Evolutionary conservation across 2,113 vertebrate genomes (phyloP), one percentile per base, ranked within the genome.

Genomic region (Campylomormyrus numenius): DNA sequence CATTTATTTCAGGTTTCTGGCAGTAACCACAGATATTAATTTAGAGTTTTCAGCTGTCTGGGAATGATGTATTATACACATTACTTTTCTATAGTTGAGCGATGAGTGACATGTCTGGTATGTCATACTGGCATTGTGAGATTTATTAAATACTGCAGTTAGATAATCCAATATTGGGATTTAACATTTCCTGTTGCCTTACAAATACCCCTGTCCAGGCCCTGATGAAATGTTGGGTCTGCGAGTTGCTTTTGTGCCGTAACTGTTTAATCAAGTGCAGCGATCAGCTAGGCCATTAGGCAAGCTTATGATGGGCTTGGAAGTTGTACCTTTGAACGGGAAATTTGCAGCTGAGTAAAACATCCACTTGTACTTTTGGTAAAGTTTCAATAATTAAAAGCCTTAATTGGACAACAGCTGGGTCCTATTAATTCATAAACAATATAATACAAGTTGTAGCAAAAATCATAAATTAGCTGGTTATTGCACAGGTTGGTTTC

Each of bases 1-100:
- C 90, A 90, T 94, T 94, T 94, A 90, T 92, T 92, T 85, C 92
- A 77, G 90, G 89, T 92, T 94, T 90, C 90, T 92, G 92, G 58
- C 93, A 93, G 83, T 93, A 93, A 39, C 62, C 90, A 93, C 85
- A 91, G 90, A 91, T 93, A 92, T 94, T 94, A 90, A 93, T 94
- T 94, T 91, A 91, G 93, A 85, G 93, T 93, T 91, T 93, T 88
- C 88, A 92, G n/a, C 90, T 93, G 93, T 93, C 92, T 93, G 83
- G 92, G 89, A 5, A 31, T 93, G 93, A 94, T 94, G 89, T 89
- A 93, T 92, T 90, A 88, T 91, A 4, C 92, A 92, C 94, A 92
- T 93, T 95, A 96, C 95, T 94, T 91, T 85, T 52, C 88, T 88
- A 15, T 27, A 70, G 80, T 90, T 93, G 85, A 53, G 87, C 48